phyloP scores from a whole-genome alignment of 1,140 invertebrate species.

The Micrasema minimum region DNA sequence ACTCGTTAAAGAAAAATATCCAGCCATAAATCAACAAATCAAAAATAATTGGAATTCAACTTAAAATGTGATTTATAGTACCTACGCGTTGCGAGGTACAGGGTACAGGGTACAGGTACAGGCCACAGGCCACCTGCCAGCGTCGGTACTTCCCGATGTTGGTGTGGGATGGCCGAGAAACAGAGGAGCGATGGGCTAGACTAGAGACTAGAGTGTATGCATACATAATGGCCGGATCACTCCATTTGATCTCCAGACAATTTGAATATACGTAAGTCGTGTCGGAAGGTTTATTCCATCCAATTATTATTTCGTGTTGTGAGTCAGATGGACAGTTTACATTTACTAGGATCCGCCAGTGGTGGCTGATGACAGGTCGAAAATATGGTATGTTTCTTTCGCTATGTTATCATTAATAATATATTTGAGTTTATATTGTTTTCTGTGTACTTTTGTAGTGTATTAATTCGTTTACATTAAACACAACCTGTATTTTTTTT shows the following conservation, averaged over 20 bases:
- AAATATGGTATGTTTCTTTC: no score
- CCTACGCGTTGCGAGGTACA: background rate
- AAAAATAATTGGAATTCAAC: constrained; percentile 35
- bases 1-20: constrained; percentile 7
- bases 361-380: no score
- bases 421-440: no score
- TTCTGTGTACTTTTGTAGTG: no score
- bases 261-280: constrained; percentile 40
- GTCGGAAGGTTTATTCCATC: constrained; percentile 41
- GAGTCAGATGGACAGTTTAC: constrained; percentile 46
- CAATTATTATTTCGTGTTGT: constrained; percentile 43
- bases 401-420: no score
- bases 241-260: constrained; percentile 41
- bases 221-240: constrained; percentile 23
- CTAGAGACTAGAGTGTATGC: no score
- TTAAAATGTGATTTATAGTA: constrained; percentile 23
- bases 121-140: no score
- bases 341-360: background rate
- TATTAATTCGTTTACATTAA: no score
- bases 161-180: no score
- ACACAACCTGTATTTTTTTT: no score
- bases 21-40: constrained; percentile 15
- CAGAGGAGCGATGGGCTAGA: background rate
- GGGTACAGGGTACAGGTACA: no score
- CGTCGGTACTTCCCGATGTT: no score